These are phyloP conservation scores for Phyllostomus discolor DNA, from an alignment of 2,113 vertebrate genomes.

Conservation along the genomic window DNA sequence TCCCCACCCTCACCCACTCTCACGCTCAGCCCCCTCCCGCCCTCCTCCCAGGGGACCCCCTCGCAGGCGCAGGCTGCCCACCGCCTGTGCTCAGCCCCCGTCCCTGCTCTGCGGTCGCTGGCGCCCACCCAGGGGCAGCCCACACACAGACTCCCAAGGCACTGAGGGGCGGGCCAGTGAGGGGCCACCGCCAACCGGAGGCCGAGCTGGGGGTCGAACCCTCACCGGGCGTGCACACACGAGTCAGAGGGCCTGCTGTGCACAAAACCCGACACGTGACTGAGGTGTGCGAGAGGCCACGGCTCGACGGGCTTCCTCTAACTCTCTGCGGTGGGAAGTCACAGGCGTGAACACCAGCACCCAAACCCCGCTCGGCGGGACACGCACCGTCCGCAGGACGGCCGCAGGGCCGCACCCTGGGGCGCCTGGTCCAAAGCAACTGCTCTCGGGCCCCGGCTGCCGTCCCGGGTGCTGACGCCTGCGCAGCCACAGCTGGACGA, in stretches of 20 bases:
- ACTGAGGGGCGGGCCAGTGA: fast-evolving
- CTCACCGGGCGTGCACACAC: fast-evolving
- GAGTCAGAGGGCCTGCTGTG: too few relatives aligned
- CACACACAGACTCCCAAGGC: fast-evolving
- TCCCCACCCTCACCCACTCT: background rate
- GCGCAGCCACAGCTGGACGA: background rate
- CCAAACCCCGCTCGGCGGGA: fast-evolving
- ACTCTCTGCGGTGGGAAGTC: fast-evolving
- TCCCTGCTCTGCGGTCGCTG: background rate
- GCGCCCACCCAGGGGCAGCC: background rate
- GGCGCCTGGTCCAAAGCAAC: fast-evolving
- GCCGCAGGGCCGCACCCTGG: background rate
- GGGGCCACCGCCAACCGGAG: background rate
- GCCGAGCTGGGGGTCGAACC: background rate
- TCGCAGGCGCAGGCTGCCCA: background rate
- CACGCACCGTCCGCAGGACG: too few relatives aligned
- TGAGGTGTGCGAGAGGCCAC: background rate
- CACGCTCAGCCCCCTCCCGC: background rate
- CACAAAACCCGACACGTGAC: fast-evolving
- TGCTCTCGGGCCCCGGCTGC: background rate
- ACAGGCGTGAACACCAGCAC: fast-evolving
- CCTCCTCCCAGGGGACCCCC: fast-evolving
- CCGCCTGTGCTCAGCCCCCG: too few relatives aligned
- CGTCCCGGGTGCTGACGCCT: too few relatives aligned
- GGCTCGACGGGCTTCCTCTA: background rate